Conservation (phyloP, 2,113 vertebrate genomes). For the Dissostichus mawsoni region DNA sequence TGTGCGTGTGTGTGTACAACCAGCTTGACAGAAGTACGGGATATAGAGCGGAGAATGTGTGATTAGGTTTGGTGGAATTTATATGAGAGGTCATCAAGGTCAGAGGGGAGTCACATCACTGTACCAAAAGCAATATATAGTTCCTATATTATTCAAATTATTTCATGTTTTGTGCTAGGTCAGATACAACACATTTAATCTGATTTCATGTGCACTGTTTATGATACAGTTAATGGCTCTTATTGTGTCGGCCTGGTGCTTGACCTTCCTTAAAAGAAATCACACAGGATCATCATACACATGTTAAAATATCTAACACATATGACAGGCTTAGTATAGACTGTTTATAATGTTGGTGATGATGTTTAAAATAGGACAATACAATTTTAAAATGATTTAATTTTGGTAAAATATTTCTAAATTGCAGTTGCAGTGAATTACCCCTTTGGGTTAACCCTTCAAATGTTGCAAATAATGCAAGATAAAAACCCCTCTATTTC, state of each 20-base stretch:
- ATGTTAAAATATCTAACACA: not conserved
- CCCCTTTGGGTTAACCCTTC: constrained; percentile 38
- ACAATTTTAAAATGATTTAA: constrained; percentile 2
- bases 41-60: constrained; percentile 65
- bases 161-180: not conserved
- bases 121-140: constrained; percentile 22
- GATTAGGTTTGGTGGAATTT: constrained; percentile 66
- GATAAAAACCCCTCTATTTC: constrained; percentile 59
- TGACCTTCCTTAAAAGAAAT: not conserved
- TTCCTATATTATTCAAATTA: constrained; percentile 15
- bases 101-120: constrained; percentile 18
- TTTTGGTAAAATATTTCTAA: constrained; percentile 37
- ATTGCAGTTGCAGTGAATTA: constrained; percentile 33
- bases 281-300: not conserved
- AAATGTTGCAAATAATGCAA: constrained; percentile 49
- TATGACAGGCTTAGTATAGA: not conserved
- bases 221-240: not conserved
- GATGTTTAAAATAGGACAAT: not conserved
- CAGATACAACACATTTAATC: not conserved
- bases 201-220: not conserved
- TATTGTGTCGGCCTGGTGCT: not conserved
- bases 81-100: constrained; percentile 47
- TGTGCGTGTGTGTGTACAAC: too few relatives aligned
- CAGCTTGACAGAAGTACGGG: constrained; percentile 19
- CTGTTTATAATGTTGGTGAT: not conserved